Base-by-base conservation (phyloP, 2,888 invertebrate species). In the Tipula confusa region DNA sequence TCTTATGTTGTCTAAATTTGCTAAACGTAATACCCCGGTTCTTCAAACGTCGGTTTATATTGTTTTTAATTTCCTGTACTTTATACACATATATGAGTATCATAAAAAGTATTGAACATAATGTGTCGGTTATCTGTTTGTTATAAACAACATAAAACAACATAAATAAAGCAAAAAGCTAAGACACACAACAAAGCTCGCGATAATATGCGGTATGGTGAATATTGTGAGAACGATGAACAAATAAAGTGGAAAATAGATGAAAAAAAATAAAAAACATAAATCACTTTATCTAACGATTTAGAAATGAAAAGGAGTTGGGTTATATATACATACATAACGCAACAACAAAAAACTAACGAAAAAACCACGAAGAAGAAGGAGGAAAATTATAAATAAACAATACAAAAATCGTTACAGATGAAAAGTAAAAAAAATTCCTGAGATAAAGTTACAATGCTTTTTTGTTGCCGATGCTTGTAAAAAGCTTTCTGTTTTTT, bases 271-370 rank as follows among this genome's bases (percentile, higher is more conserved):
- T 24, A 64, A 64, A 64, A 64, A 18, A 24, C 64, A 64, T 64
- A 64, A 64, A 64, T 64, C 64, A 64, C 64, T 64, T 64, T 64
- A 64, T 64, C 64, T 24, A 64, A 64, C 64, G 64, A 64, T 64
- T 64, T 64, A 64, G 64, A 64, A 64, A 64, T 64, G 64, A 64
- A 64, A 64, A 64, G 24, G 43, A 64, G 24, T 64, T 64, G 7
- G 18, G 64, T 64, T 64, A 7, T 64, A 18, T 33, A 2, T 33
- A 33, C 33, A 33, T 33, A 9, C 11, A 33, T 33, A 33, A 33
- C 24, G 2, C 64, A 64, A 24, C 24, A 64, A 38, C 38, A 13
- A 2, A 38, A 38, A 38, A 38, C n/a, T 24, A 64, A 64, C 64
- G 6, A 64, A 43, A 38, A 38, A 38, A 5, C 38, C 38, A 38